A percentile compares a stretch with the other conserved stretches of the same genome.
These are phyloP conservation scores for Neodon shergylaensis DNA, from an alignment of 2,113 vertebrate species.

Conservation along the genomic window DNA sequence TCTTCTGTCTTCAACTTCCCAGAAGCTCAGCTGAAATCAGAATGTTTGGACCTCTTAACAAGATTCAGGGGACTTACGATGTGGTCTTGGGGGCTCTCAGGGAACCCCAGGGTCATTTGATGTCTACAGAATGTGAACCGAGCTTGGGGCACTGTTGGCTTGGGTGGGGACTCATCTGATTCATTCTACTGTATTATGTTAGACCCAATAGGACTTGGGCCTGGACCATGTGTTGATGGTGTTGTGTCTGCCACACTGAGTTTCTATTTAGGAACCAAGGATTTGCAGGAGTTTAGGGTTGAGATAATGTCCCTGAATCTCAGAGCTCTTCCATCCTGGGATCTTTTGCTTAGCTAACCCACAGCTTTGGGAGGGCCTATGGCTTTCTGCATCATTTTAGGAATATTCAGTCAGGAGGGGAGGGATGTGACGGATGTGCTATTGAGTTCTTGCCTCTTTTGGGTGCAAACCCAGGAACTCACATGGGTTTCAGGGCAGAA, in stretches of 20 bases:
- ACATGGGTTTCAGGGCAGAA: not conserved
- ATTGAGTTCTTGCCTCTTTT: not conserved
- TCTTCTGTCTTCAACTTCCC: not conserved
- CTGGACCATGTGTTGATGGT: not conserved
- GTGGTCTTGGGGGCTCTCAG: not conserved
- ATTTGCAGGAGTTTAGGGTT: not conserved
- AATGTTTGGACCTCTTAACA: not conserved
- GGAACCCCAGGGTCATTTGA: not conserved
- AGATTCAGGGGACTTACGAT: not conserved
- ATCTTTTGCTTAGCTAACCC: conserved; percentile 1
- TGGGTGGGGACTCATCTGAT: not conserved
- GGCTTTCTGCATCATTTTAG: conserved; percentile 18
- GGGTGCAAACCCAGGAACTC: not conserved
- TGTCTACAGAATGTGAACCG: not conserved
- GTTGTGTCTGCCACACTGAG: not conserved
- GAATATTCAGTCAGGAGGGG: not conserved
- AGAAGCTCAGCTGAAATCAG: not conserved
- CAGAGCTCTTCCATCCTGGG: not conserved
- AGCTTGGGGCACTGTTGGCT: not conserved
- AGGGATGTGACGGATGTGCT: not conserved
- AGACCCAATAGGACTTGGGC: too few relatives aligned
- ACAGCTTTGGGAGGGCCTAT: not conserved
- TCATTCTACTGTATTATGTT: rapidly evolving
- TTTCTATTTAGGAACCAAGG: not conserved
- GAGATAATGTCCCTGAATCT: not conserved